Evolutionary conservation across 2,797 vertebrate genomes (phyloP), one percentile per base, ranked within the genome.

Genomic region (Epinephelus awoara): DNA sequence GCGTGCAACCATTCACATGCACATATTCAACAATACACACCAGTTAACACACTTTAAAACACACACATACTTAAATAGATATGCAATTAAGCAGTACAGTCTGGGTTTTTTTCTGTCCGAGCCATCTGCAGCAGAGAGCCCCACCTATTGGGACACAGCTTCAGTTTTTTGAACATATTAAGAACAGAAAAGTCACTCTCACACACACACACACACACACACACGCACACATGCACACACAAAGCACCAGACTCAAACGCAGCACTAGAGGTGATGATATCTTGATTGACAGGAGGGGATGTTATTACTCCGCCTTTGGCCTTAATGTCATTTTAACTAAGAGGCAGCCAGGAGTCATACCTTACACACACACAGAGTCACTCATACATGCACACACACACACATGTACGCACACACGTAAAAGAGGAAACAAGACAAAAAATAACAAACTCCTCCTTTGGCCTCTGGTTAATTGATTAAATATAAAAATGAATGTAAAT

Each of bases 391-490:
- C 21, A 71, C 59, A 51, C 40, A 58, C 34, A 34, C 25, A 29
- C 25, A 58, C 57, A 42, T n/a, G 4, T 13, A 49, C 7, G 13
- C 34, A 61, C 79, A 61, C 25, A 29, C 18, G 56, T n/a, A 66
- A 64, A 63, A 66, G 62, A 85, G 40, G 61, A 89, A 58, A 75
- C 17, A 5, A 57, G 49, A 56, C 34, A 40, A 63, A 67, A 88
- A 77, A 80, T 56, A 83, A 81, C 63, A 78, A 79, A 75, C 69
- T 80, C 65, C 73, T 71, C 77, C 75, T 85, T 65, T 87, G 71
- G 56, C 49, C 61, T 86, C 27, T 67, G 27, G 38, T 61, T 81
- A 51, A 77, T 59, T 71, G 27, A 71, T 75, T 67, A 63, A 74
- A 83, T 88, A 67, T 76, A 51, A 75, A 80, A 57, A 72, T 52